phyloP scores from a whole-genome alignment of 2,888 invertebrate genomes.

The Caenorhabditis virilis region DNA sequence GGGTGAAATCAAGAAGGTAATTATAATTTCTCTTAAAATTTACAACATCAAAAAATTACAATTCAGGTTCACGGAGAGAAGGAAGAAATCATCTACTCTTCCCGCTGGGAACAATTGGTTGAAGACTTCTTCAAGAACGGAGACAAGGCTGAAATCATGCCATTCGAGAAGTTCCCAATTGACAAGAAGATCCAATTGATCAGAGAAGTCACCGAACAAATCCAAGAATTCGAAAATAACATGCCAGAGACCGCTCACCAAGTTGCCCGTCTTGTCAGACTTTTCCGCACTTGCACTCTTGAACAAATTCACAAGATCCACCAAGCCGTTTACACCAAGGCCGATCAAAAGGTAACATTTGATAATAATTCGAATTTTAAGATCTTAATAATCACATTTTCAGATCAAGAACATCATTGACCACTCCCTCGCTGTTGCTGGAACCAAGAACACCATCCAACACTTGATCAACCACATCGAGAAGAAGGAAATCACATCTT shows the following conservation, averaged over 20 bases:
- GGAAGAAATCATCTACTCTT: conserved; percentile 45
- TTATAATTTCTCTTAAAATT: not conserved
- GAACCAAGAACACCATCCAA: conserved; percentile 52
- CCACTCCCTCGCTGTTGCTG: conserved; percentile 51
- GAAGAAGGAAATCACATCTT: conserved; percentile 31
- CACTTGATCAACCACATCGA: conserved; percentile 42
- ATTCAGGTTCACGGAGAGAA: conserved; percentile 35
- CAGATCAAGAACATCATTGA: conserved; percentile 48
- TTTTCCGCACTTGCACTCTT: conserved; percentile 51
- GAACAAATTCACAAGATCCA: conserved; percentile 53
- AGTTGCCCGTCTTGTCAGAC: conserved; percentile 54
- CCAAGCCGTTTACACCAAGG: conserved; percentile 34
- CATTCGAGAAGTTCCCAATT: conserved; percentile 37
- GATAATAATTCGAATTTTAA: too few species aligned
- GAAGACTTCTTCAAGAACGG: conserved; percentile 55
- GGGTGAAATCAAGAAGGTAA: conserved; percentile 33
- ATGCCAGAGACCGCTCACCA: conserved; percentile 42
- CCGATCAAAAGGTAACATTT: conserved; percentile 31
- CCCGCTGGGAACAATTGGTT: conserved; percentile 43
- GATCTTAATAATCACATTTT: not conserved
- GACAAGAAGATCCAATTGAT: conserved; percentile 47
- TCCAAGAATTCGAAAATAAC: conserved; percentile 41
- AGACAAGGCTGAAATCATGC: conserved; percentile 39
- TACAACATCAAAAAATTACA: not conserved
- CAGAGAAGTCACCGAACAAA: conserved; percentile 34